Evolutionary conservation across 2,113 vertebrate genomes (phyloP), one percentile per base, ranked within the genome.

Genomic region (Ammodytes dubius): DNA sequence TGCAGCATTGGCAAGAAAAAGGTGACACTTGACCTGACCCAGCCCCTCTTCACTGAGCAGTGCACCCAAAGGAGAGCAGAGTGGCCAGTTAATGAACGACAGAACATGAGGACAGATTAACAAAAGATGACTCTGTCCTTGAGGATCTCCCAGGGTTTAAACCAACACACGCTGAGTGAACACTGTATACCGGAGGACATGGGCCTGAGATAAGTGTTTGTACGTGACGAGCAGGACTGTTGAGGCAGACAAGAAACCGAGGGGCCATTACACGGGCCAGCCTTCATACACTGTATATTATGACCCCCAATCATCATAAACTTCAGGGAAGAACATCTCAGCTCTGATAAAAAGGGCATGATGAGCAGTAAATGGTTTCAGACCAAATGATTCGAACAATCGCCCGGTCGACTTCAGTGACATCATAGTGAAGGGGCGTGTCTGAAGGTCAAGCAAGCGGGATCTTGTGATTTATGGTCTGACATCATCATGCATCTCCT

Each of bases 71-170:
- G 42, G n/a, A 40, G 19, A 59, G 49, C 56, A 37, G 57, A 77
- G 79, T 4, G 37, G 50, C 57, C 65, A 68, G 84, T 89, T 87
- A 89, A 90, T 91, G 40, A 90, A 69, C 58, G 43, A 88, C 85
- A 77, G 72, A 76, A 58, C 58, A 47, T 61, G 76, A 83, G 78
- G 73, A 63, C 85, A 79, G 66, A 89, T 80, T 70, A 84, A 86
- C 80, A 76, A 79, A 90, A 83, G 70, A 86, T 79, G 58, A 73
- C 70, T 64, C 43, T 4, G 63, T 81, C 65, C 83, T 90, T 45
- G 63, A 91, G 74, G 67, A 81, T 81, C 78, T 82, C 76, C 39
- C 64, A 3, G 70, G 66, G 81, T 71, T 85, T 82, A 83, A 84
- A 83, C 61, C 46, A 81, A 84, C 77, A 70, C 4, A 5, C 1